A percentile compares a stretch with the other conserved stretches of the same genome.
These are phyloP conservation scores for Adineta ricciae DNA, from an alignment of 2,888 invertebrate genomes.

Conservation along the genomic window DNA sequence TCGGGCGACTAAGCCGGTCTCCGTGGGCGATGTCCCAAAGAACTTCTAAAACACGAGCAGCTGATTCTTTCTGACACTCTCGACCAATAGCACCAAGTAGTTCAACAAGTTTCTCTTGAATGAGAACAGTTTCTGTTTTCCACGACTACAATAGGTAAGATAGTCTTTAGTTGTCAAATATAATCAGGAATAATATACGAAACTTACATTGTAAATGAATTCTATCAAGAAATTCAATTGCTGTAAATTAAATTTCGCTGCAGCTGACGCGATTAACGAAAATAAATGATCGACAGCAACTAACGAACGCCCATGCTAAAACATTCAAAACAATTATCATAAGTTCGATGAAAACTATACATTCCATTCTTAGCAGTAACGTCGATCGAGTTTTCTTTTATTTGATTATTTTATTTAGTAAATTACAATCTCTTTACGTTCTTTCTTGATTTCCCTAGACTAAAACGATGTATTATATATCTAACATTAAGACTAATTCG, in stretches of 20 bases:
- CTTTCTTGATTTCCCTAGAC: too few relatives aligned
- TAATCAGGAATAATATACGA: too few relatives aligned
- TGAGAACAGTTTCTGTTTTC: constrained; percentile 49
- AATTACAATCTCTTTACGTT: too few relatives aligned
- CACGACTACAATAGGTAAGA: constrained; percentile 43
- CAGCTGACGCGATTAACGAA: constrained; percentile 52
- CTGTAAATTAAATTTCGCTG: constrained; percentile 50
- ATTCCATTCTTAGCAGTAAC: too few relatives aligned
- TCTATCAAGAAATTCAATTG: constrained; percentile 51
- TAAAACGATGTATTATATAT: too few relatives aligned
- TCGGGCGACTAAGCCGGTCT: constrained; percentile 46
- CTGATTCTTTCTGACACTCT: constrained; percentile 38
- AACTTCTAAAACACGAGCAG: constrained; percentile 42
- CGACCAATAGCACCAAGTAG: constrained; percentile 52
- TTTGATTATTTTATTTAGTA: too few relatives aligned
- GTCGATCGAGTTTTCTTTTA: too few relatives aligned
- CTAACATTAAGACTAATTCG: too few relatives aligned
- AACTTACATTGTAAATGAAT: constrained; percentile 49
- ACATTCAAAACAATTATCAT: neutral
- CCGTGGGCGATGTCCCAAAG: constrained; percentile 53
- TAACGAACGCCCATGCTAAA: constrained; percentile 50
- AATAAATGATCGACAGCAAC: constrained; percentile 54
- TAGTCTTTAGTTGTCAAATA: too few relatives aligned
- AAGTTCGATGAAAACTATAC: too few relatives aligned
- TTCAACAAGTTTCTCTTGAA: constrained; percentile 50